A percentile compares a stretch with the other conserved stretches of the same genome.
Evolutionary conservation across 1,140 invertebrate species (phyloP).

Genomic region (Dysdera silvatica): DNA sequence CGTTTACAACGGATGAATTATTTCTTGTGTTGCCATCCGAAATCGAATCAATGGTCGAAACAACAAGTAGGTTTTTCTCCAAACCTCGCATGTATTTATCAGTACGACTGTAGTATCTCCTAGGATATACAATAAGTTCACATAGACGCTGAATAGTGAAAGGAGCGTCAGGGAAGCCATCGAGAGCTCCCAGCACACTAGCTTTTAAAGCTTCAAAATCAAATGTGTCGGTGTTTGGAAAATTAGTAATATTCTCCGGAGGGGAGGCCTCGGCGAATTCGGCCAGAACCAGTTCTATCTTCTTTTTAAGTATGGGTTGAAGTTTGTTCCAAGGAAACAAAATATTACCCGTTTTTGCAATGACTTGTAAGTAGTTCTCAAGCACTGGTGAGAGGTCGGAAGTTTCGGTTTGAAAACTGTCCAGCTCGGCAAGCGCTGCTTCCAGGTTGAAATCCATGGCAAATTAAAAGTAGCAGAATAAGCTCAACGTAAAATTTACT

Average conservation of each 20-base stretch:
- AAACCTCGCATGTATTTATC: constrained; percentile 94
- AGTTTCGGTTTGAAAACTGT: constrained; percentile 70
- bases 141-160: constrained; percentile 94
- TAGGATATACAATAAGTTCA: constrained; percentile 79
- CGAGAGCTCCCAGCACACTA: constrained; percentile 70
- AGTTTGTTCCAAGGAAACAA: constrained; percentile 85
- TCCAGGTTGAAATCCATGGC: constrained; percentile 26
- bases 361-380: constrained; percentile 80
- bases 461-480: too few species aligned
- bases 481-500: too few species aligned
- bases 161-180: constrained; percentile 68
- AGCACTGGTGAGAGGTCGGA: constrained; percentile 77
- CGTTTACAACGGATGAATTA: constrained; percentile 14
- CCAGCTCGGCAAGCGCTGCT: constrained; percentile 28
- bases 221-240: constrained; percentile 82
- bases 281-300: constrained; percentile 73
- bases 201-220: constrained; percentile 83
- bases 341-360: constrained; percentile 88
- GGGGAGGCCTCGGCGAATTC: constrained; percentile 74
- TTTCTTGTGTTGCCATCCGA: background rate
- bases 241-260: constrained; percentile 62
- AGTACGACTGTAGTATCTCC: constrained; percentile 87
- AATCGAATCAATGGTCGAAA: constrained; percentile 86
- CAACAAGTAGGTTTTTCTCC: constrained; percentile 88
- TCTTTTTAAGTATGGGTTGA: constrained; percentile 75